Evolutionary conservation across 1,140 invertebrate genomes (phyloP), one percentile per base, ranked within the genome.

Genomic region (Hyles euphorbiae): DNA sequence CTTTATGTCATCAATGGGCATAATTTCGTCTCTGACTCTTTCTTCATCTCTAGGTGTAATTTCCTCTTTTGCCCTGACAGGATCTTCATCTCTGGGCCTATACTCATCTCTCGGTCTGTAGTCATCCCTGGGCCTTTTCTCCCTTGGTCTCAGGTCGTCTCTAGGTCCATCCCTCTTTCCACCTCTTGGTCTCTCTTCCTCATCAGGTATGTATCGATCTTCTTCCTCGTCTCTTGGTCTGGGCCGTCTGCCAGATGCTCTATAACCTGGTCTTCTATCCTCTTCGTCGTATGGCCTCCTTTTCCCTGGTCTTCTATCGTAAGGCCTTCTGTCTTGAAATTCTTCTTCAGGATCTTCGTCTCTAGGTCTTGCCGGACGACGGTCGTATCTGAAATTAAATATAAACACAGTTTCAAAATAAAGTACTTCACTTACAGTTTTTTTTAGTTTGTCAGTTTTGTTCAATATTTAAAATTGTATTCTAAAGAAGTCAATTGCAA

Each of bases 341-440:
- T 91, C 90, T 3, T 91, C 90, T 40, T 88, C 84, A 34, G 81
- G 69, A 47, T 83, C 65, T 49, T 78, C 82, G 63, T 90, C 70
- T 70, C 89, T 59, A 48, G 83, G 78, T 61, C 80, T 73, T 51
- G 22, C 22, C 22, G 76, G 73, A 47, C 86, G 78, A 3, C 81
- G 70, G 48, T 89, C 85, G 56, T 89, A 89, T 70, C 88, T 90
- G 76, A 22, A 87, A 22, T 51, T 51, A 3, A 22, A 33, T 40
- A 40, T 40, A 40, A 40, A 40, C 36, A 40, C 8, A 40, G 8
- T 40, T 5, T 5, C 4, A 40, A 40, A 40, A 40, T 40, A 40
- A 40, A 8, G 36, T 40, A 40, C 4, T 40, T 40, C 36, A 40
- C 8, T 40, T 5, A 40, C 8, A 40, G 5, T 5, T 40, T 5